Evolutionary conservation across 2,113 vertebrate species (phyloP), one percentile per base, ranked within the genome.

Genomic region (Australoheros scitulus): DNA sequence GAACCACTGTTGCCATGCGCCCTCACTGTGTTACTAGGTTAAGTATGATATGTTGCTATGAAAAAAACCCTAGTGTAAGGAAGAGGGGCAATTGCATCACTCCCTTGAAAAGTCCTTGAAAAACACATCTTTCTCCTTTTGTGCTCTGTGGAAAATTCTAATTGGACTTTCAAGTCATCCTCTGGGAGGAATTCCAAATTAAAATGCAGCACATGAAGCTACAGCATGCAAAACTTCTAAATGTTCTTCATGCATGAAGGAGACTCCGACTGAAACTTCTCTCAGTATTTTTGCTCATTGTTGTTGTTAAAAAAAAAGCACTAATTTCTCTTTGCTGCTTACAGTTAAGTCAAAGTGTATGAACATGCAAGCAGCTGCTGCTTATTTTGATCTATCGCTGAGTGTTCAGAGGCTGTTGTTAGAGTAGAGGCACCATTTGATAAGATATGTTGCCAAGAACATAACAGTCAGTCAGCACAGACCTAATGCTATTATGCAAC

Each of bases 81-180:
- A 86, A 91, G 90, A 86, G 87, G 86, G 79, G 82, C 81, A 83
- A 82, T 96, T 96, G 95, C 95, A 95, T 96, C 95, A 96, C 76
- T 83, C 87, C 76, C 65, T 84, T 81, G 75, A 90, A 90, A 93
- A 91, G 87, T 82, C 91, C 92, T 93, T 94, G 92, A 89, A 94
- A 92, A 93, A 92, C 88, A 89, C 38, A 18, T 68, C 81, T 84
- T 58, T 79, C 85, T 52, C 64, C 59, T 87, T 87, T 70, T 41
- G 47, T 74, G 61, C 72, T 72, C 61, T 24, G n/a, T 83, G 88
- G 90, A 89, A 88, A 86, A 91, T 84, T 90, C 59, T 87, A 85
- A 93, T 90, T 90, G 63, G 77, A 22, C 74, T 83, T 72, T 85
- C 60, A 83, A 75, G 22, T 72, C 32, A 55, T 91, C 87, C 81